Conservation (phyloP, 2,888 invertebrate species). For the Thyatira batis region DNA sequence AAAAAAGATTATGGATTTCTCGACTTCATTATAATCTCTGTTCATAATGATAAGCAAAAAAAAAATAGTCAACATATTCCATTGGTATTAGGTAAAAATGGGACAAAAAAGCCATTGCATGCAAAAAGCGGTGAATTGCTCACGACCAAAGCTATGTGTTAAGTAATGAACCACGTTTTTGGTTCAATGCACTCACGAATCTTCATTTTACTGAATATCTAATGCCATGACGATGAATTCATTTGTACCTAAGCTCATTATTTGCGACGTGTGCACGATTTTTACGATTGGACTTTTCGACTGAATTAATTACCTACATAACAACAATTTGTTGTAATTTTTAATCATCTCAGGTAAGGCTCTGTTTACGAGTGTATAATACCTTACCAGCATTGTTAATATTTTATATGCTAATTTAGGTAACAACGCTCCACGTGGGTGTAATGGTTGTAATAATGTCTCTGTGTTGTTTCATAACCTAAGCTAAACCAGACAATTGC, state of each 20-base stretch:
- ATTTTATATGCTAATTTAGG: conserved; percentile 33
- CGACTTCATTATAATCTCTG: conserved; percentile 50
- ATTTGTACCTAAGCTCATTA: conserved; percentile 58
- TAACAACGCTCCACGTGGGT: conserved; percentile 36
- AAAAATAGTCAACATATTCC: conserved; percentile 64
- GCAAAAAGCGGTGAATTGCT: conserved; percentile 64
- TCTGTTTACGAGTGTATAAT: neutral
- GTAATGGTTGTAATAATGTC: conserved; percentile 31
- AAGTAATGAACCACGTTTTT: conserved; percentile 78
- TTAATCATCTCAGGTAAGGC: conserved; percentile 1
- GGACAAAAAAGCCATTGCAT: conserved; percentile 58
- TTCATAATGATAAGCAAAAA: conserved; percentile 42
- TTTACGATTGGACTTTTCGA: conserved; percentile 29
- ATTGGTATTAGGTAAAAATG: conserved; percentile 59
- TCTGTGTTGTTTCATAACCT: conserved; percentile 46
- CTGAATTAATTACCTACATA: conserved; percentile 24
- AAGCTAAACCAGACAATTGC: conserved; percentile 47
- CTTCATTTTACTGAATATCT: conserved; percentile 67
- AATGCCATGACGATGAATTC: conserved; percentile 64
- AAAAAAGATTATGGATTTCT: conserved; percentile 48
- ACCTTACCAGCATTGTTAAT: neutral
- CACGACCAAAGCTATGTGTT: conserved; percentile 67
- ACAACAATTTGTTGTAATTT: conserved; percentile 6
- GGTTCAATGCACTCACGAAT: conserved; percentile 79
- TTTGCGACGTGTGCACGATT: conserved; percentile 56